These are phyloP conservation scores for Hypomecis punctinalis DNA, from an alignment of 2,888 invertebrate genomes.

Conservation along the genomic window DNA sequence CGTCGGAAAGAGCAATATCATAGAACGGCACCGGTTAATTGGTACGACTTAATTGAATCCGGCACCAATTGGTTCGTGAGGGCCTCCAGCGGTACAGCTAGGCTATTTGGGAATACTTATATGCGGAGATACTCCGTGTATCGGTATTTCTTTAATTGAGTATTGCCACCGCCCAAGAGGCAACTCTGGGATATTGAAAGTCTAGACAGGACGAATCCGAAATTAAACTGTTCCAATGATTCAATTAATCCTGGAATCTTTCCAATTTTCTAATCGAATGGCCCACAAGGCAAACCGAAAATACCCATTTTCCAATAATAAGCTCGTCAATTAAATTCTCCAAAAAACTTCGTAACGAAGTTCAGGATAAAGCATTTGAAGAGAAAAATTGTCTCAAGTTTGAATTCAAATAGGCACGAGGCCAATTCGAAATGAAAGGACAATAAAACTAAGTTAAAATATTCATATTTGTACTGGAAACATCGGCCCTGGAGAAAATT, in stretches of 20 bases:
- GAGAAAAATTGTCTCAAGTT: conserved; percentile 4
- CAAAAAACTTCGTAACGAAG: conserved; percentile 7
- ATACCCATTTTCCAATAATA: neutral
- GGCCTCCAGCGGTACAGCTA: conserved; percentile 22
- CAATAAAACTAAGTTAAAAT: conserved; percentile 38
- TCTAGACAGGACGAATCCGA: neutral
- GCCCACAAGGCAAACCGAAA: neutral
- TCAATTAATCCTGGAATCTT: neutral
- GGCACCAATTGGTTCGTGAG: conserved; percentile 50
- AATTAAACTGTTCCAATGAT: neutral
- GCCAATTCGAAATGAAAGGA: conserved; percentile 30
- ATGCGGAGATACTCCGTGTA: conserved; percentile 1
- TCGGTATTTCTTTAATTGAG: neutral
- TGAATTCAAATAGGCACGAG: conserved; percentile 7
- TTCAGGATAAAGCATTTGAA: conserved; percentile 5
- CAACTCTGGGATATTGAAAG: neutral
- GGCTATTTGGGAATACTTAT: conserved; percentile 26
- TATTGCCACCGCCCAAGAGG: neutral
- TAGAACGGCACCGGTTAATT: conserved; percentile 59
- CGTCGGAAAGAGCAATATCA: conserved; percentile 58
- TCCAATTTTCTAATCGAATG: neutral
- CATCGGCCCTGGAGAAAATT: conserved; percentile 50
- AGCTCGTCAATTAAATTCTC: conserved; percentile 6
- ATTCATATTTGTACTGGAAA: conserved; percentile 46
- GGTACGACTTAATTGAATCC: conserved; percentile 62